Conservation (phyloP, 2,888 invertebrate genomes). For the Mongoloraphidia duomilia region DNA sequence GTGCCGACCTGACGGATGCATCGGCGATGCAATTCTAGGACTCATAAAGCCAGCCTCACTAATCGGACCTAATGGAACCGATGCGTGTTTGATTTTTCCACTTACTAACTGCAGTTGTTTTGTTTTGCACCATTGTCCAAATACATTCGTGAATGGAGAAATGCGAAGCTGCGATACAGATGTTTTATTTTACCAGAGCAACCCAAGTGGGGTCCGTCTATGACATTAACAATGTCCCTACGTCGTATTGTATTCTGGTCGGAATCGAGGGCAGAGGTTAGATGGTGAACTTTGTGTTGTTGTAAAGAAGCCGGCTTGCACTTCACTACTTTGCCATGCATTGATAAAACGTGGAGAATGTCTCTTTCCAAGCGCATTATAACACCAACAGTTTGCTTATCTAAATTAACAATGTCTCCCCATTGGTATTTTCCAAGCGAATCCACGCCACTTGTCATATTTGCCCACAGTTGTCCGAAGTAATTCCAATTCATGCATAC, state of each 20-base stretch:
- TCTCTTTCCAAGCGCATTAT: conserved; percentile 95
- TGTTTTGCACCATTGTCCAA: conserved; percentile 96
- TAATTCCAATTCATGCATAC: conserved; percentile 93
- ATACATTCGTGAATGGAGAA: conserved; percentile 87
- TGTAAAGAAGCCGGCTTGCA: conserved; percentile 88
- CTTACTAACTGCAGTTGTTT: conserved; percentile 87
- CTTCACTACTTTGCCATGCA: conserved; percentile 92
- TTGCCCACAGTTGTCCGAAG: conserved; percentile 90
- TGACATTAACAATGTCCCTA: conserved; percentile 91
- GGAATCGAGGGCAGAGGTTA: conserved; percentile 86
- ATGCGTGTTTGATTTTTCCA: conserved; percentile 33
- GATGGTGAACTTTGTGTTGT: conserved; percentile 77
- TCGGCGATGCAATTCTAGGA: conserved; percentile 80
- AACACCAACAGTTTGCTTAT: conserved; percentile 92
- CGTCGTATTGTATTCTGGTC: conserved; percentile 89
- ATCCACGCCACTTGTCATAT: conserved; percentile 98
- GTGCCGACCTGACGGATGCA: conserved; percentile 62
- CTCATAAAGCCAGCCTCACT: conserved; percentile 74
- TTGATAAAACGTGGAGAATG: conserved; percentile 90
- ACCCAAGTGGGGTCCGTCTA: conserved; percentile 93
- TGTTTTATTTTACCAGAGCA: conserved; percentile 95
- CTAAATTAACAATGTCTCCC: conserved; percentile 93
- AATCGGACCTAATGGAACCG: conserved; percentile 23
- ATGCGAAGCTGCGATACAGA: conserved; percentile 88
- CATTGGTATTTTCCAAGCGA: conserved; percentile 96